Conservation (phyloP, 2,888 invertebrate species). For the Zaprionus obscuricornis region DNA sequence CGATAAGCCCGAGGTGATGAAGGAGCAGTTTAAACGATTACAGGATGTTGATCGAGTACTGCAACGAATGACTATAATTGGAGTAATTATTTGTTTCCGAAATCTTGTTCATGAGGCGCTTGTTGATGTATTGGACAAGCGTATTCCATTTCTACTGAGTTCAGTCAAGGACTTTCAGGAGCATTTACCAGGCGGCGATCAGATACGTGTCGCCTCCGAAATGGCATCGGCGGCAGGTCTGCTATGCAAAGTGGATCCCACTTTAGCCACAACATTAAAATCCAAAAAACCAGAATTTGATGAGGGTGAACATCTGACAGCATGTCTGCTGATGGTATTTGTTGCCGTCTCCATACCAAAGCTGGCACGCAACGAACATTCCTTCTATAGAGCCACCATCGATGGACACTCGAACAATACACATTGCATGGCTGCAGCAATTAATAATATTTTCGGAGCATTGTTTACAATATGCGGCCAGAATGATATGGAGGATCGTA, state of each 20-base stretch:
- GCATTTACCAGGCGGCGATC: conserved; percentile 95
- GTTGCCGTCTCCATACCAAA: conserved; percentile 98
- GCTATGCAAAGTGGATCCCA: conserved; percentile 97
- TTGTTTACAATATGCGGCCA: conserved; percentile 97
- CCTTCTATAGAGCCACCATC: conserved; percentile 93
- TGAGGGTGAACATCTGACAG: conserved; percentile 96
- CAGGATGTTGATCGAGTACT: conserved; percentile 97
- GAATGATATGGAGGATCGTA: conserved; percentile 97
- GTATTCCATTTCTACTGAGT: conserved; percentile 97
- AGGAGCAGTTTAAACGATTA: conserved; percentile 95
- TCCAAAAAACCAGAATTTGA: conserved; percentile 94
- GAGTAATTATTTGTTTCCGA: conserved; percentile 97
- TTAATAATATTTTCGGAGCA: conserved; percentile 98
- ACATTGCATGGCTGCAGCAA: conserved; percentile 98
- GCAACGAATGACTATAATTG: conserved; percentile 98
- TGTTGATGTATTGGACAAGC: conserved; percentile 94
- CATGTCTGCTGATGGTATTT: conserved; percentile 99
- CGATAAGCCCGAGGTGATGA: conserved; percentile 99
- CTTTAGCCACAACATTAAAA: conserved; percentile 94
- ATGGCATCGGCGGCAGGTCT: conserved; percentile 99
- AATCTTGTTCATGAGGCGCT: conserved; percentile 97
- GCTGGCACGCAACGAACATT: conserved; percentile 94
- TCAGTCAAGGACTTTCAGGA: conserved; percentile 97
- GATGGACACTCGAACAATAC: conserved; percentile 99
- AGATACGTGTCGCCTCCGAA: conserved; percentile 95